A percentile compares a stretch with the other conserved stretches of the same genome.
Conservation (phyloP, 1,140 invertebrate genomes). For the Drosophila parvula region DNA sequence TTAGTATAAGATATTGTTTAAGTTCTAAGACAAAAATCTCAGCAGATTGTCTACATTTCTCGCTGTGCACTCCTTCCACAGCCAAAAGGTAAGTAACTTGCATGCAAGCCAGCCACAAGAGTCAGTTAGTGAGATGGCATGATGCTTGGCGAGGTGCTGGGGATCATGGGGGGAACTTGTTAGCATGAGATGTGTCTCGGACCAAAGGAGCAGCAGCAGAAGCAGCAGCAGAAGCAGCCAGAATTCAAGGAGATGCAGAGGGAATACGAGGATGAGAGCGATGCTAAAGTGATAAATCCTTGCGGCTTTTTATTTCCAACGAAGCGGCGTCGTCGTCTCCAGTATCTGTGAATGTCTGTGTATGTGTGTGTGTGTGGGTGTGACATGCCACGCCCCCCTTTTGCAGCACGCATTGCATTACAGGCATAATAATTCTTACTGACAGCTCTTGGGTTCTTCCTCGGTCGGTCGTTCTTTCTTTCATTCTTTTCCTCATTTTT, state of each 20-base stretch:
- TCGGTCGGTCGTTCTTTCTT: slow-evolving; percentile 19
- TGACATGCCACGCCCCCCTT: slow-evolving; percentile 62
- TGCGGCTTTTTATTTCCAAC: slow-evolving; percentile 78
- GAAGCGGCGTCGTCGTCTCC: slow-evolving; percentile 33
- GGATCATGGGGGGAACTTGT: slow-evolving; percentile 56
- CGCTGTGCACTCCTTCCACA: slow-evolving; percentile 5
- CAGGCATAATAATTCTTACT: slow-evolving; percentile 81
- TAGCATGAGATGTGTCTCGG: slow-evolving; percentile 79
- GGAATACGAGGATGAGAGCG: slow-evolving; percentile 52
- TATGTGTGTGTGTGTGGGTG: slow-evolving; percentile 37
- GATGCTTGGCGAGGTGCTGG: neutral
- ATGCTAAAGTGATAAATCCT: slow-evolving; percentile 81
- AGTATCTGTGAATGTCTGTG: slow-evolving; percentile 30
- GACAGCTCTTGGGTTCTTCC: slow-evolving; percentile 56
- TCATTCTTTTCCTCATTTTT: slow-evolving; percentile 28
- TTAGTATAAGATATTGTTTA: accelerated
- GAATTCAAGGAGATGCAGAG: slow-evolving; percentile 1
- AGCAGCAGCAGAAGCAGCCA: slow-evolving; percentile 4
- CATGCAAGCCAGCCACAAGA: slow-evolving; percentile 57
- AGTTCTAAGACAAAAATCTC: too few species aligned
- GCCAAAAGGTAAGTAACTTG: slow-evolving; percentile 70
- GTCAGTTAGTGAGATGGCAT: slow-evolving; percentile 28
- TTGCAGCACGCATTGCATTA: slow-evolving; percentile 71
- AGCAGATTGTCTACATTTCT: neutral
- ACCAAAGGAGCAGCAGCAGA: slow-evolving; percentile 25